Evolutionary conservation across 2,113 vertebrate species (phyloP), one percentile per base, ranked within the genome.

Genomic region (Tetraodon nigroviridis): DNA sequence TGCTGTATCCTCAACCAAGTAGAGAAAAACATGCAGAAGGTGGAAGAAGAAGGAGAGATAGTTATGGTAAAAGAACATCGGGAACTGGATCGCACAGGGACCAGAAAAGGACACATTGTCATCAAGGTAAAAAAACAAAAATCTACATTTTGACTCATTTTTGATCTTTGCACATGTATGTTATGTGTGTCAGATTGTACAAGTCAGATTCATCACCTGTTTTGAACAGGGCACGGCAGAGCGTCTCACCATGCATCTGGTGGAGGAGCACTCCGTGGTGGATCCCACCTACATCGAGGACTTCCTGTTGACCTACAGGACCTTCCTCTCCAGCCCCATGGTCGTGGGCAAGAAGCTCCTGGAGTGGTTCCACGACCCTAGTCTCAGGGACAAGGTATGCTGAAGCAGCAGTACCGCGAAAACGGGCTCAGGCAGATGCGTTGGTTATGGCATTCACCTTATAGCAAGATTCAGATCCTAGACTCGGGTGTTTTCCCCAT

Each of bases 11-110:
- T 98, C 68, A 98, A 98, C 81, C 97, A 99, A 86, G 97, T 99
- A 64, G 97, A 99, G 88, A 98, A 98, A 89, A 99, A 99, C 89
- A 99, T 98, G 97, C 97, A 98, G 87, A 98, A 97, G 76, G 97
- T 98, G 1, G 97, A 99, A 78, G 96, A 99, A 75, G 97, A 98
- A 78, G 97, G 97, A 4, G 97, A 99, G 88, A 98, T 99, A 8
- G 96, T 99, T 40, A 98, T 99, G 96, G 97, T 99, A 76, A 99
- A 98, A 83, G 96, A 99, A 18, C 96, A 99, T 76, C 89, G 96
- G 2, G 96, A 98, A 70, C 93, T 99, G 51, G 97, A 99, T 84
- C 92, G 96, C 47, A 98, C 97, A 3, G 97, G 97, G 46, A 98
- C 97, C 67, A 91, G 96, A n/a, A 98, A 98, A 85, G 97, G 97